Evolutionary conservation across 2,797 vertebrate genomes (phyloP), one percentile per base, ranked within the genome.

Genomic region (Alauda arvensis): DNA sequence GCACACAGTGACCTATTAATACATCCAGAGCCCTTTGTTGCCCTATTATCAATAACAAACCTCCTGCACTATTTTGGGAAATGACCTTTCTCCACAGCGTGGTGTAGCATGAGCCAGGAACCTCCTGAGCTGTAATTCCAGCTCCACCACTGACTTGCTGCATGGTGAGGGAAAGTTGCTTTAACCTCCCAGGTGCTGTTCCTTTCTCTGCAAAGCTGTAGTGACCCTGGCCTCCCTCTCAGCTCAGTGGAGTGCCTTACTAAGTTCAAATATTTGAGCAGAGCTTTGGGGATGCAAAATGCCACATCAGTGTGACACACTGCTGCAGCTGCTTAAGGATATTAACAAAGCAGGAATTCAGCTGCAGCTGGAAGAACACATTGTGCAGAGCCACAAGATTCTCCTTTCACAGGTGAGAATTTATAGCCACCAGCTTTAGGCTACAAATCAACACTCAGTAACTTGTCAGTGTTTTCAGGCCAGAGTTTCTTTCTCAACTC

Each of bases 11-110:
- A 87, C 77, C 80, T 87, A 87, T 88, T 91, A 89, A 89, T 86
- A 89, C 14, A 82, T 49, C 68, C n/a, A 85, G 79, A 85, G 86
- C 63, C 91, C 81, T 94, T 89, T 93, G 91, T 91, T 89, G 74
- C 76, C 83, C 66, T 89, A 65, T 93, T 92, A 90, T 95, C 94
- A 89, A 88, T 91, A 95, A 79, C 65, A 87, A 91, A 88, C 71
- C 79, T 85, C 77, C 61, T 90, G 76, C 46, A 65, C 89, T 95
- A 94, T 95, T 95, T 90, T 86, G 80, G 75, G 94, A 92, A 91
- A 84, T 84, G 94, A 95, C 94, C 90, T 95, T 94, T 95, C 81
- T 79, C 83, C 75, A 69, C 40, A 90, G 87, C 1, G 9, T 77
- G 75, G 77, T 43, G n/a, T 6, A 82, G 85, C 48, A 65, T 0